Evolutionary conservation across 2,113 vertebrate species (phyloP).

Genomic region (Hypanus sabinus): DNA sequence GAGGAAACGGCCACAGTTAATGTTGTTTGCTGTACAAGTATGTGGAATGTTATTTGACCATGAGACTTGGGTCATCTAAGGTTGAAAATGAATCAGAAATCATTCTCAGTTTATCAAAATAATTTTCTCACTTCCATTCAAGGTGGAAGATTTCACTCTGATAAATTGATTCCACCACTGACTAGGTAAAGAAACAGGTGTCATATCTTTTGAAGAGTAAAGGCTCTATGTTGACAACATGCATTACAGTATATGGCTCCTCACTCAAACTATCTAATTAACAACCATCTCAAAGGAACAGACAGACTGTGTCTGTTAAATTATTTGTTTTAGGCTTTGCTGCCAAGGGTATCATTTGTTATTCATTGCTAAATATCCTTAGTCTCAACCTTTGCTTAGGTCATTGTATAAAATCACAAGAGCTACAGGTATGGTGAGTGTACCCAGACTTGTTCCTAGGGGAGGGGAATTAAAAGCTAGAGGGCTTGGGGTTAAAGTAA

Average conservation of each 20-base stretch:
- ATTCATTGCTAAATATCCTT: too few species aligned
- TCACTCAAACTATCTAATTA: too few species aligned
- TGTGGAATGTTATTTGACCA: not conserved
- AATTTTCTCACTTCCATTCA: not conserved
- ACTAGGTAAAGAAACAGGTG: not conserved
- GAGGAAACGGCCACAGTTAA: not conserved
- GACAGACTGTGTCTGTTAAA: too few species aligned
- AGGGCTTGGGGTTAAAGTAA: too few species aligned
- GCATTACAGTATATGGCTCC: not conserved
- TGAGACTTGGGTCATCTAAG: not conserved
- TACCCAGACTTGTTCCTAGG: too few species aligned
- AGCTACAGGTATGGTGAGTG: too few species aligned
- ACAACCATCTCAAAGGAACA: not conserved
- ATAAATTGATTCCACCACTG: not conserved
- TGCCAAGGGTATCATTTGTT: too few species aligned
- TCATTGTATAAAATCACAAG: too few species aligned
- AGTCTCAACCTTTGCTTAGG: too few species aligned
- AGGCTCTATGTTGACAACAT: not conserved
- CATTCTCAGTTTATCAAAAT: not conserved
- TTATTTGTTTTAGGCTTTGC: too few species aligned
- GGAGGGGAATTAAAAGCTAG: too few species aligned
- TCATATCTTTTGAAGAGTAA: not conserved
- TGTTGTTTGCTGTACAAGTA: not conserved
- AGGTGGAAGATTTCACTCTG: not conserved
- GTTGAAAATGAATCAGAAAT: not conserved